Percentiles rank a stretch among this genome's conserved stretches.
phyloP scores from a whole-genome alignment of 2,888 invertebrate species.

The Hofmannophila pseudospretella region DNA sequence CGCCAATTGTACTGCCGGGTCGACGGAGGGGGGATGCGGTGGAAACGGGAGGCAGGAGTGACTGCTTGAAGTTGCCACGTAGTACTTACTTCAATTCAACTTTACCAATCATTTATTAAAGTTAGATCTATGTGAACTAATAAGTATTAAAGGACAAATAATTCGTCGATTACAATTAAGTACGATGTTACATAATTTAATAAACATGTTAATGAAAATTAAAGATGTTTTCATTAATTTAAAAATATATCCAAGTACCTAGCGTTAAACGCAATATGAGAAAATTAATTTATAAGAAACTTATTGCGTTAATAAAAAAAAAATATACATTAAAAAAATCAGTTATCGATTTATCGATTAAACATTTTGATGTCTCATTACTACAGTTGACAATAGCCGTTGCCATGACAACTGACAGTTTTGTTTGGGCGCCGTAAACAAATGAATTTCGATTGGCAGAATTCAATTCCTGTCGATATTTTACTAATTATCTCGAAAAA shows the following conservation, averaged over 20 bases:
- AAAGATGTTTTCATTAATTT: too few species aligned
- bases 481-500: slow-evolving; percentile 29
- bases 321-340: too few species aligned
- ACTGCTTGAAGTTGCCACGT: too few species aligned
- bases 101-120: too few species aligned
- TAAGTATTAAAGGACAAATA: slow-evolving; percentile 7
- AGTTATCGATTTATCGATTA: slow-evolving; percentile 39
- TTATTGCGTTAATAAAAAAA: too few species aligned
- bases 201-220: neutral
- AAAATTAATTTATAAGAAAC: too few species aligned
- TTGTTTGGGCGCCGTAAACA: slow-evolving; percentile 69
- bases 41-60: too few species aligned
- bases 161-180: neutral
- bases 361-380: slow-evolving; percentile 34
- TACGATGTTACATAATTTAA: neutral
- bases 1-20: too few species aligned
- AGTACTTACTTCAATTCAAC: too few species aligned
- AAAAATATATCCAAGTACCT: too few species aligned
- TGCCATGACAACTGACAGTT: slow-evolving; percentile 48
- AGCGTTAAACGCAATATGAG: too few species aligned
- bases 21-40: too few species aligned
- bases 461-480: slow-evolving; percentile 40
- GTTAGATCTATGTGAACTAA: neutral
- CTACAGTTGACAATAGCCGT: slow-evolving; percentile 53
- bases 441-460: slow-evolving; percentile 57